phyloP scores from a whole-genome alignment of 37 sponge, comb jelly and placozoan species.

The Hexactinellida sp. region DNA sequence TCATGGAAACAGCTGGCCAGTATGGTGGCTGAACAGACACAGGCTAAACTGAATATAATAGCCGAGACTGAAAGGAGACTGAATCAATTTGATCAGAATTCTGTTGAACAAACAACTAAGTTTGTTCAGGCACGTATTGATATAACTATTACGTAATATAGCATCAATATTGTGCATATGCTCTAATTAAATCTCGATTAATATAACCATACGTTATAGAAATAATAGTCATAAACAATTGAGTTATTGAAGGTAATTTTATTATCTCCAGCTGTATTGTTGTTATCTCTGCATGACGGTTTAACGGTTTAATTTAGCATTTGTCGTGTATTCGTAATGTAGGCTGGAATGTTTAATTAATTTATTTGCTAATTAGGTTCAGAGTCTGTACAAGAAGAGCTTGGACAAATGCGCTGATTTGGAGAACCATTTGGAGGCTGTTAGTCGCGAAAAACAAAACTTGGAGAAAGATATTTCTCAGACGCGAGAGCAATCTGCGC shows the following conservation, averaged over 20 bases:
- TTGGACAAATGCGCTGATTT: not conserved
- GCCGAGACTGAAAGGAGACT: not conserved
- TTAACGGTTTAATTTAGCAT: too few relatives aligned
- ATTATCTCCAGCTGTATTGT: too few relatives aligned
- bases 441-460: not conserved
- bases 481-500: not conserved
- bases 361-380: not conserved
- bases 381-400: not conserved
- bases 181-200: not conserved
- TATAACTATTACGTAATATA: not conserved
- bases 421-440: not conserved
- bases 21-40: not conserved
- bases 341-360: too few relatives aligned
- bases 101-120: not conserved
- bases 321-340: too few relatives aligned
- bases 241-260: too few relatives aligned
- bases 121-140: not conserved
- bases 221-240: too few relatives aligned
- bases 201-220: not conserved
- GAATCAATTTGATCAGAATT: not conserved
- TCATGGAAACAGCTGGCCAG: not conserved
- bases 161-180: not conserved
- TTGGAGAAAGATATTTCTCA: not conserved
- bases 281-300: too few relatives aligned
- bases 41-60: slow-evolving; percentile 1